Base-by-base conservation (phyloP, 1,140 invertebrate species). In the Pararge aegeria region DNA sequence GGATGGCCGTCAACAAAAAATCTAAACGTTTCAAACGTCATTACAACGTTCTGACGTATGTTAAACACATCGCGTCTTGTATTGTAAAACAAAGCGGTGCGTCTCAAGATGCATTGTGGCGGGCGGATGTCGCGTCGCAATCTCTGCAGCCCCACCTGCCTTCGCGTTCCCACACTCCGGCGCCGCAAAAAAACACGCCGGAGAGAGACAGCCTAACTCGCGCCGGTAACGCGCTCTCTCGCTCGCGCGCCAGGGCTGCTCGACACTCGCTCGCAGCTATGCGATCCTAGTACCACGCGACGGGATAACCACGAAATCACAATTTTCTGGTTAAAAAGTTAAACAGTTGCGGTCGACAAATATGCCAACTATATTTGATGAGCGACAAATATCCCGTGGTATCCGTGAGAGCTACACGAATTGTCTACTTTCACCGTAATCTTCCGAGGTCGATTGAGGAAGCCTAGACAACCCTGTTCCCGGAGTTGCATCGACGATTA, bases 71-170 rank as follows among this genome's bases (percentile, higher is more conserved):
- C 73, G 75, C 68, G 71, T 78, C 72, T 73, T 59, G 74, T 82
- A 80, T 85, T 82, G 81, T 86, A 78, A 86, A 83, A 89, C 84
- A 89, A 86, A 83, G 80, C 78, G 72, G 73, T 68, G 69, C 73
- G 74, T 76, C 78, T 77, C 68, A 73, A 86, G 84, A 86, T 87
- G 87, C 83, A 87, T 87, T 89, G 87, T 87, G 83, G 78, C 76
- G 83, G 75, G 80, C 84, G 87, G 84, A 87, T 87, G 84, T 87
- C 84, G 80, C 82, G 78, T 80, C 82, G 83, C 84, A 87, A 87
- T 87, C 87, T 85, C 83, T 68, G 86, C 82, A 77, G 81, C 79
- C 84, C 85, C 87, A 89, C 87, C 87, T 89, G 87, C 87, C 83
- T 83, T 74, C 68, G 74, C 75, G 87, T 89, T 89, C 87, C 85